Percentiles rank a stretch among this genome's conserved stretches.
Conservation (phyloP, 1,140 invertebrate species). For the Streblospio benedicti region DNA sequence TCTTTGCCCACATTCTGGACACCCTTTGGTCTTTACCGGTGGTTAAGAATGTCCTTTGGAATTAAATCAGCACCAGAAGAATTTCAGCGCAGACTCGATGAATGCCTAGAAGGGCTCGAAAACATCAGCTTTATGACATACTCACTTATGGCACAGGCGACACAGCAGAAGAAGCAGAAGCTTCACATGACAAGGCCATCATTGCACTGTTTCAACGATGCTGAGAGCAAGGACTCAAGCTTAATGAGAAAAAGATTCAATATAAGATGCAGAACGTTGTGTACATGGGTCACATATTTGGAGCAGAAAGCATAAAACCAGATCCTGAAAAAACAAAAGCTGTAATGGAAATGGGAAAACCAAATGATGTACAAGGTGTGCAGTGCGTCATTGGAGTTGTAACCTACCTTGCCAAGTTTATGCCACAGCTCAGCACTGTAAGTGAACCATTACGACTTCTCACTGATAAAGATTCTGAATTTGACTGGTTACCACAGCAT, state of each 20-base stretch:
- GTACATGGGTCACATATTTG: neutral
- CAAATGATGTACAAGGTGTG: neutral
- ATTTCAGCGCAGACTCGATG: neutral
- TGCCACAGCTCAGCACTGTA: neutral
- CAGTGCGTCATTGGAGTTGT: neutral
- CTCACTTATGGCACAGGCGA: neutral
- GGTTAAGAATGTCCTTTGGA: conserved; percentile 2
- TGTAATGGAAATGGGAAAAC: neutral
- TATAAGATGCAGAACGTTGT: neutral
- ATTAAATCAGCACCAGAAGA: neutral
- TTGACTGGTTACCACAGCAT: neutral
- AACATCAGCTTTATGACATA: neutral
- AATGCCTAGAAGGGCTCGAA: neutral
- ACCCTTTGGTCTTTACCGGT: conserved; percentile 5
- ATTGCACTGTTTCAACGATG: neutral
- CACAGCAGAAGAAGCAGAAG: neutral
- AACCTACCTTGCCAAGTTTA: neutral
- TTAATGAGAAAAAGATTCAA: neutral
- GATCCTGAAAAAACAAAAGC: neutral
- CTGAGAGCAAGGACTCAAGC: neutral
- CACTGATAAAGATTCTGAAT: neutral
- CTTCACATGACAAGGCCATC: neutral
- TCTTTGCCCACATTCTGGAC: conserved; percentile 19
- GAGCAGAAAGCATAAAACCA: neutral
- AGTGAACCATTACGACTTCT: neutral